phyloP scores from a whole-genome alignment of 2,888 invertebrate genomes.

The Drosophila fulvimacula region DNA sequence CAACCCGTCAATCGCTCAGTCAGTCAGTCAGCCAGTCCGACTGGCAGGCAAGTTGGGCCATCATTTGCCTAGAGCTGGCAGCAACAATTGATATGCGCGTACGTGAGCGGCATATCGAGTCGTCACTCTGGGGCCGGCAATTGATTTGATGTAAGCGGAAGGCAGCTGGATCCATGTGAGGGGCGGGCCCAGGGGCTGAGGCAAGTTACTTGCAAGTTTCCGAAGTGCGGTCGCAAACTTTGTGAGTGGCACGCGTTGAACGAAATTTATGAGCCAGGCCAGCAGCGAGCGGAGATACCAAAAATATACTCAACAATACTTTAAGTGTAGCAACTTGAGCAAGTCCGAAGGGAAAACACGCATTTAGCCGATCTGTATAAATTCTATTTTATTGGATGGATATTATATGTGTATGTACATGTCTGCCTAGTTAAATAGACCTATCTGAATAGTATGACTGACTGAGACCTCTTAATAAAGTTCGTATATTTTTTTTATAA shows the following conservation, averaged over 20 bases:
- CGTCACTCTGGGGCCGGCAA: conserved; percentile 50
- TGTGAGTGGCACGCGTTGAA: conserved; percentile 65
- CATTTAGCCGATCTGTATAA: background rate
- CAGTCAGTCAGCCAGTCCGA: conserved; percentile 41
- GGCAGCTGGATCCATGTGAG: conserved; percentile 16
- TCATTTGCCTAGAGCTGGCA: conserved; percentile 71
- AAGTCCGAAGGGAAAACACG: background rate
- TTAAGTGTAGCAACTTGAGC: conserved; percentile 29
- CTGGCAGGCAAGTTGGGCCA: conserved; percentile 51
- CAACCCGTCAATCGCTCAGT: conserved; percentile 66
- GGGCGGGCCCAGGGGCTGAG: background rate
- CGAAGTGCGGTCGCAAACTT: conserved; percentile 60
- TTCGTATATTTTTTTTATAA: too few relatives aligned
- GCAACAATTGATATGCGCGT: conserved; percentile 80
- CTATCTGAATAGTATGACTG: too few relatives aligned
- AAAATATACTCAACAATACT: conserved; percentile 21
- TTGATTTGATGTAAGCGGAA: conserved; percentile 67
- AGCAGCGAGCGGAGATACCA: conserved; percentile 3
- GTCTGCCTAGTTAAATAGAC: too few relatives aligned
- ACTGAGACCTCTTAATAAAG: too few relatives aligned
- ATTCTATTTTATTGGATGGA: background rate
- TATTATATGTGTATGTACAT: too few relatives aligned
- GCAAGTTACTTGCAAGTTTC: conserved; percentile 38
- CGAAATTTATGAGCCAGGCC: conserved; percentile 50
- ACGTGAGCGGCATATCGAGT: conserved; percentile 70